Base-by-base conservation (phyloP, 2,888 invertebrate species). In the Lasioglossum morio region DNA sequence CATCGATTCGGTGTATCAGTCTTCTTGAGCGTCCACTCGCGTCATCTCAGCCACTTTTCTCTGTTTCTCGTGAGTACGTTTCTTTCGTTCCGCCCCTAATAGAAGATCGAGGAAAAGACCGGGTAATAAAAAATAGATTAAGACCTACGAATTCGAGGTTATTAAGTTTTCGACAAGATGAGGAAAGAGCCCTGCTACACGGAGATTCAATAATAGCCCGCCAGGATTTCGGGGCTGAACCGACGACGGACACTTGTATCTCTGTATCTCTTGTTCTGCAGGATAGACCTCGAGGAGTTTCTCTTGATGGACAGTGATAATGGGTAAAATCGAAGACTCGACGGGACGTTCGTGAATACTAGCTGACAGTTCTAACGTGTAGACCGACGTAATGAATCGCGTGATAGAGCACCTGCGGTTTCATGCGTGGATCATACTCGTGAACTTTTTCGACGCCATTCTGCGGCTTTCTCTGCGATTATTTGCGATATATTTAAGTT, bases 1-100 rank as follows among this genome's bases (percentile, higher is more conserved):
- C 91, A 93, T 93, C 93, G 93, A 93, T 93, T 91, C 87, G 86
- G 81, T 89, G 53, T 53, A 91, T 90, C 90, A 87, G 85, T 87
- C 88, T 87, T 82, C 77, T 70, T 69, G 81, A 83, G 84, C 85
- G 82, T 80, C 81, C 87, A 72, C 78, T 69, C 82, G 75, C 77
- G 66, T 77, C 78, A 70, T 82, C 78, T 4, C 69, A 23, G 81
- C 80, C 63, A 48, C 53, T 70, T 23, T 79, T 37, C 70, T 72
- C 48, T 66, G 30, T 8, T 53, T 23, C 23, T 53, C 23, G 23
- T 8, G 53, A 53, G 23, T 70, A 46, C 76, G 76, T 75, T 84
- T 66, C 76, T 53, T 19, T 19, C 69, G 37, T 53, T 48, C 14
- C 30, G 76, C 77, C 84, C 85, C 87, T 91, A 91, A 91, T 90